Conservation (phyloP, 92 coral and sea anemone species). For the Blastomussa wellsi region DNA sequence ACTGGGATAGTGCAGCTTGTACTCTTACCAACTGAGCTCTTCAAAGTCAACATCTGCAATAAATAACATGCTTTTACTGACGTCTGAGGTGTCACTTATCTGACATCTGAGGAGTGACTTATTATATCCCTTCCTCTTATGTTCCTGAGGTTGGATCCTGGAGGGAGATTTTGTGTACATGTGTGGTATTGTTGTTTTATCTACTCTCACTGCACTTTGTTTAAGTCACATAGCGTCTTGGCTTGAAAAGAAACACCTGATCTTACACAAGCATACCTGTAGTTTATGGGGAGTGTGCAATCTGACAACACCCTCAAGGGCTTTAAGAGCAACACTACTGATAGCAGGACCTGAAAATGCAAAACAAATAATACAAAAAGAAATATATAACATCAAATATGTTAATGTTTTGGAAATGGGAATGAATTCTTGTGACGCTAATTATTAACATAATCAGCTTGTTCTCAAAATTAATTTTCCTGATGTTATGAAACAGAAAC, state of each 20-base stretch:
- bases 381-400: too few relatives aligned
- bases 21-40: slow-evolving; percentile 82
- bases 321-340: slow-evolving; percentile 81
- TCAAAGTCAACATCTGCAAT: slow-evolving; percentile 76
- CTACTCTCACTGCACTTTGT: too few relatives aligned
- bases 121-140: too few relatives aligned
- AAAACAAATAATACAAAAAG: too few relatives aligned
- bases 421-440: too few relatives aligned
- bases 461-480: not conserved
- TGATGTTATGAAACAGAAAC: not conserved
- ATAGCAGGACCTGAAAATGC: slow-evolving; percentile 70
- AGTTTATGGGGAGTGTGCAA: slow-evolving; percentile 87
- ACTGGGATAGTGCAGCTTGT: slow-evolving; percentile 84
- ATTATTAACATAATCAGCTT: too few relatives aligned
- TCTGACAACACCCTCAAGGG: slow-evolving; percentile 83
- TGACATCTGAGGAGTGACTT: not conserved
- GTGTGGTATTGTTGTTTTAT: too few relatives aligned
- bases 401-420: not conserved
- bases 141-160: too few relatives aligned
- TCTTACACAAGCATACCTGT: slow-evolving; percentile 53
- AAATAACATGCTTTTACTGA: not conserved
- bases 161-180: too few relatives aligned
- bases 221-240: too few relatives aligned
- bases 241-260: not conserved
- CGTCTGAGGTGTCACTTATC: not conserved